Base-by-base conservation (phyloP, 2,797 vertebrate genomes). In the Rallus crepitans region DNA sequence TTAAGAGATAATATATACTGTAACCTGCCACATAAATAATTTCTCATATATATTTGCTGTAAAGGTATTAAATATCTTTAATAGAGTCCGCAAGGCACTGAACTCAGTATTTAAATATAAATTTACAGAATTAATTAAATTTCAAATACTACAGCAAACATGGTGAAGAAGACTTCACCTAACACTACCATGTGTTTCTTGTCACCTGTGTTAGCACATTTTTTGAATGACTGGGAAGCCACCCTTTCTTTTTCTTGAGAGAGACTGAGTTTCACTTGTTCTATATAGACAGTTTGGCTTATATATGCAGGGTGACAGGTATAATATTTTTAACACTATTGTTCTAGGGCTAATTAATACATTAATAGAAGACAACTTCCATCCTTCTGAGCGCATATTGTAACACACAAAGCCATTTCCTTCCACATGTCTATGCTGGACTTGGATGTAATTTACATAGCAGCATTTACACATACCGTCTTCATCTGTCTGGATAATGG, bases 401-500 rank as follows among this genome's bases (percentile, higher is more conserved):
- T 61, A 94, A 84, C 37, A 75, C 12, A 72, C 15, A 55, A 39
- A 47, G 40, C 30, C 5, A 77, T 31, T 75, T n/a, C 31, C 14
- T 70, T 59, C 61, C 72, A 78, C 83, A n/a, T 64, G 23, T 47
- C 66, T 63, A 76, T 53, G 59, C 39, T 48, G 60, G 68, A 61
- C 42, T 50, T 53, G 39, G 37, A 70, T 16, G 13, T 27, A 66
- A 82, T 75, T 61, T 66, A 57, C 6, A 1, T 19, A 75, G 80
- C 1, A 70, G 70, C 70, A 30, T 71, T 80, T 60, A 68, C 8
- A 24, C 98, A 7, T 97, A 99, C 99, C 99, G 7, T 99, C 99
- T 97, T 99, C 99, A 25, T 99, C 99, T 1, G 99, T 99, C 95
- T 99, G 99, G 89, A 99, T 99, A 89, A 99, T 89, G 6, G 99